Conservation (phyloP, 2,113 vertebrate genomes). For the Arvicanthis niloticus region DNA sequence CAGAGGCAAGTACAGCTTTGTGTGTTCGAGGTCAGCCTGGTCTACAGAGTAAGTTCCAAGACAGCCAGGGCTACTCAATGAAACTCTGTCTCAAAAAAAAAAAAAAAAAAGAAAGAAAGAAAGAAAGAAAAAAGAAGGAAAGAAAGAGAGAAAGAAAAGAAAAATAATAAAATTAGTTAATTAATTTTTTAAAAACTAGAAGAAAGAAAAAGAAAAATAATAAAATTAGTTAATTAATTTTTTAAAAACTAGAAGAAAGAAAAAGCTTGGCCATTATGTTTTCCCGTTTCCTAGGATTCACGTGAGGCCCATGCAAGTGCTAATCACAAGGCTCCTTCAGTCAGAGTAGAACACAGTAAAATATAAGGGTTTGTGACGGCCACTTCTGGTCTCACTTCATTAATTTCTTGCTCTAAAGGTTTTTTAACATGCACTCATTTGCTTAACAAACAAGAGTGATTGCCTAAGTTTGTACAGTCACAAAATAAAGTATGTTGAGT, state of each 20-base stretch:
- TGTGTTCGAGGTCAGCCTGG: background rate
- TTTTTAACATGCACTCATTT: conserved; percentile 18
- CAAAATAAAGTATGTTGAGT: background rate
- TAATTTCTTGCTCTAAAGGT: background rate
- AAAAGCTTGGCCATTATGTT: background rate
- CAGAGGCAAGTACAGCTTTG: background rate
- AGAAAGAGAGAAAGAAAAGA: background rate
- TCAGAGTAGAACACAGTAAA: background rate
- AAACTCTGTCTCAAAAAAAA: background rate
- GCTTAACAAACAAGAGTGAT: background rate
- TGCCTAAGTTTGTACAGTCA: background rate
- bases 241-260: background rate
- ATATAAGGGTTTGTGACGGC: background rate
- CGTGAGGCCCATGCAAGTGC: background rate
- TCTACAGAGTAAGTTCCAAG: background rate
- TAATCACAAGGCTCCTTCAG: background rate
- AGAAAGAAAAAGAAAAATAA: background rate
- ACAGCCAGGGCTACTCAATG: background rate
- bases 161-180: background rate
- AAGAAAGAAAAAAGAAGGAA: no score
- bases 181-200: background rate
- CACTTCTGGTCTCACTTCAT: background rate
- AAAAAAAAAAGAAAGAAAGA: no score
- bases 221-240: background rate
- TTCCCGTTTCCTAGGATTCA: background rate